Conservation (phyloP, 2,888 invertebrate species). For the Aricia artaxerxes region DNA sequence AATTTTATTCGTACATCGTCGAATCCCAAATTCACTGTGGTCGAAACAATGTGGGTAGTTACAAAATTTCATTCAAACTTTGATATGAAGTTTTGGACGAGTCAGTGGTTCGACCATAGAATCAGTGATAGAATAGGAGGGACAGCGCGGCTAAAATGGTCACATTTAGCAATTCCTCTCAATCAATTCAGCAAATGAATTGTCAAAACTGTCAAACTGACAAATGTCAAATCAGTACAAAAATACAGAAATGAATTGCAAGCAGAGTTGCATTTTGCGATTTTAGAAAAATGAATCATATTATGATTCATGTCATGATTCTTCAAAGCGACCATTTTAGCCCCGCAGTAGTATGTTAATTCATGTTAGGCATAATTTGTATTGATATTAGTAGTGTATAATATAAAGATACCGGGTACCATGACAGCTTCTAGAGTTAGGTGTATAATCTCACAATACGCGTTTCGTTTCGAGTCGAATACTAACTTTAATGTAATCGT, state of each 20-base stretch:
- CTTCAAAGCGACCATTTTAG: too few relatives aligned
- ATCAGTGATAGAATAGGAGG: neutral
- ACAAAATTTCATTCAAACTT: neutral
- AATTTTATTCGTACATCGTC: constrained; percentile 19
- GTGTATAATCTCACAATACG: constrained; percentile 23
- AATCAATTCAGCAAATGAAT: too few relatives aligned
- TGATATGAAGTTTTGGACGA: neutral
- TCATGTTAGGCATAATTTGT: constrained; percentile 12
- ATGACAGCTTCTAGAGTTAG: constrained; percentile 30
- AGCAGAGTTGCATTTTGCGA: too few relatives aligned
- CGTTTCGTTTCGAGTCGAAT: constrained; percentile 13
- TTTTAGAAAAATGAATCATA: too few relatives aligned
- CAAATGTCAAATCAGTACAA: too few relatives aligned
- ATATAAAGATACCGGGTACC: constrained; percentile 6
- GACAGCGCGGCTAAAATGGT: neutral
- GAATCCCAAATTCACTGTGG: neutral
- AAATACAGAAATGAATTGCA: too few relatives aligned
- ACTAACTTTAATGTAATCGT: constrained; percentile 17
- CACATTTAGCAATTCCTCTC: too few relatives aligned
- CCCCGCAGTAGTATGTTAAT: neutral
- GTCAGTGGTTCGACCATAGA: neutral
- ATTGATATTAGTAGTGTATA: constrained; percentile 25
- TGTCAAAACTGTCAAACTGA: too few relatives aligned
- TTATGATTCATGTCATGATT: too few relatives aligned
- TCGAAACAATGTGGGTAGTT: neutral